These are phyloP conservation scores for Idaea dimidiata DNA, from an alignment of 2,888 invertebrate species.

Conservation along the genomic window DNA sequence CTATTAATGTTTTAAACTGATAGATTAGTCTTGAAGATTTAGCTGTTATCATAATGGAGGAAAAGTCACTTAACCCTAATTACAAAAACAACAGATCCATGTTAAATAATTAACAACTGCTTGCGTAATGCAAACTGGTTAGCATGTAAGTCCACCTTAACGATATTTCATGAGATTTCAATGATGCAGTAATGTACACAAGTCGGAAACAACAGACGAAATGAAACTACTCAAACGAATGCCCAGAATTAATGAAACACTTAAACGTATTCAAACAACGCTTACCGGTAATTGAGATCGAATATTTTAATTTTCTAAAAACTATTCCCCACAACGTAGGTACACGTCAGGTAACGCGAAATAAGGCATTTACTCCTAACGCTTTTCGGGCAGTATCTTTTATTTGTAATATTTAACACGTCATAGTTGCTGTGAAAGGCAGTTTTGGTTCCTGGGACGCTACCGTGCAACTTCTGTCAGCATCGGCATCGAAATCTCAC, in stretches of 20 bases:
- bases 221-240: conserved; percentile 24
- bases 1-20: no score
- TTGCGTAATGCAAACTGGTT: no score
- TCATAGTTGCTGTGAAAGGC: conserved; percentile 40
- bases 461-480: no score
- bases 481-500: no score
- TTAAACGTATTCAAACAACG: conserved; percentile 60
- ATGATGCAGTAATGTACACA: conserved; percentile 3
- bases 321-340: conserved; percentile 69
- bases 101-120: no score
- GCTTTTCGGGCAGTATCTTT: conserved; percentile 49
- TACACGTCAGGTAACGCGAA: conserved; percentile 75
- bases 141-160: no score
- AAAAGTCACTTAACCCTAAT: no score
- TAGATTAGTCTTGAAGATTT: no score
- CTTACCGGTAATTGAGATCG: conserved; percentile 78
- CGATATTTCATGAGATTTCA: neutral
- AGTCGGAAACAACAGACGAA: conserved; percentile 12
- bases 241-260: conserved; percentile 50
- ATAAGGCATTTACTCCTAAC: conserved; percentile 66
- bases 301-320: conserved; percentile 70
- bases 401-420: conserved; percentile 23
- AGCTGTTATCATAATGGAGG: no score
- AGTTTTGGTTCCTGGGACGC: conserved; percentile 39
- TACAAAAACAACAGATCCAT: no score